Evolutionary conservation across 2,888 invertebrate species (phyloP).

Genomic region (Meghimatium bilineatum): DNA sequence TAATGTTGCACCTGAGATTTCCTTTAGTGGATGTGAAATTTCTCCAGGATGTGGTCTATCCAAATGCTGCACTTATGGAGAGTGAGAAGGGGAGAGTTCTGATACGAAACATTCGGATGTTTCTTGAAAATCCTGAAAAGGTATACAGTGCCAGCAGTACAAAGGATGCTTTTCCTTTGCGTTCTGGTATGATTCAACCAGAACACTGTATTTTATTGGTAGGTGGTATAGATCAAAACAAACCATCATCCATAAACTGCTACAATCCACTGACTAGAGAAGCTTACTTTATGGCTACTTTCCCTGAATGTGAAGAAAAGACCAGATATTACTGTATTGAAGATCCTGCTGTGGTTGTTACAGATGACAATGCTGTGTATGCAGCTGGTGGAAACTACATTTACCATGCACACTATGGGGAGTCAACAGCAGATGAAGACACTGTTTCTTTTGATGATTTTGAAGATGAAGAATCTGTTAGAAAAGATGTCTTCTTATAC

Average conservation of each 20-base stretch:
- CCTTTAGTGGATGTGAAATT: slow-evolving; percentile 64
- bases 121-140: slow-evolving; percentile 66
- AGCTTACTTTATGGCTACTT: slow-evolving; percentile 72
- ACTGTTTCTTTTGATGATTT: slow-evolving; percentile 67
- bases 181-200: slow-evolving; percentile 75
- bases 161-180: slow-evolving; percentile 65
- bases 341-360: slow-evolving; percentile 73
- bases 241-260: slow-evolving; percentile 71
- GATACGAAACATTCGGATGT: slow-evolving; percentile 64
- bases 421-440: slow-evolving; percentile 70
- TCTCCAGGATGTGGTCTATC: slow-evolving; percentile 62
- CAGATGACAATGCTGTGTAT: slow-evolving; percentile 71
- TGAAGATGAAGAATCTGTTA: slow-evolving; percentile 73
- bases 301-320: slow-evolving; percentile 63
- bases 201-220: slow-evolving; percentile 72
- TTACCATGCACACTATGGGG: slow-evolving; percentile 68
- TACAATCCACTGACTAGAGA: slow-evolving; percentile 75
- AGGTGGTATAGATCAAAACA: slow-evolving; percentile 71
- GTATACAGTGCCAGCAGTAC: slow-evolving; percentile 65
- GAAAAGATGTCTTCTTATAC: slow-evolving; percentile 73
- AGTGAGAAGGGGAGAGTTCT: slow-evolving; percentile 62
- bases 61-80: slow-evolving; percentile 60
- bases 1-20: slow-evolving; percentile 69
- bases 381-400: slow-evolving; percentile 75
- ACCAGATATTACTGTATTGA: slow-evolving; percentile 72